phyloP scores from a whole-genome alignment of 1,140 invertebrate species.

The Propsilocerus akamusi region DNA sequence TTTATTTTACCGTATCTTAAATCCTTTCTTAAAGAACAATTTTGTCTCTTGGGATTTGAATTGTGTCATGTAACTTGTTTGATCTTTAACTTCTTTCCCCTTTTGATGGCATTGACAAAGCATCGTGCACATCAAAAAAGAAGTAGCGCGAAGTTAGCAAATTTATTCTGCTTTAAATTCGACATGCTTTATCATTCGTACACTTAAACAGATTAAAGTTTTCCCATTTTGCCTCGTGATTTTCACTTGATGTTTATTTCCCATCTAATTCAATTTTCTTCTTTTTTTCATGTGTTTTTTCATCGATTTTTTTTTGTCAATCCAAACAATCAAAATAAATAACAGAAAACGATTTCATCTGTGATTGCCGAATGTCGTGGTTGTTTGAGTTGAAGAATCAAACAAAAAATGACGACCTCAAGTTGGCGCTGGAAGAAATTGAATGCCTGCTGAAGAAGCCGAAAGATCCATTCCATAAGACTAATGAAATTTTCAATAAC shows the following conservation, averaged over 20 bases:
- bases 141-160: no score
- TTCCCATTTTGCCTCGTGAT: no score
- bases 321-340: neutral
- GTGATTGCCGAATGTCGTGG: conserved; percentile 60
- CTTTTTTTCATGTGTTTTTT: conserved; percentile 13
- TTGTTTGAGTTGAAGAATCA: conserved; percentile 51
- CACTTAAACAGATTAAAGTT: no score
- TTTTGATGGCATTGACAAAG: no score
- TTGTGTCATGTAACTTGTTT: no score
- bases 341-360: conserved; percentile 57
- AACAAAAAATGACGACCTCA: conserved; percentile 44
- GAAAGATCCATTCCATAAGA: conserved; percentile 10
- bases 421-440: conserved; percentile 40
- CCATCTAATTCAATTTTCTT: conserved; percentile 12
- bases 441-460: conserved; percentile 40
- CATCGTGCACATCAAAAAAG: no score
- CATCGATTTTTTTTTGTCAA: neutral
- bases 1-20: no score
- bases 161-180: no score
- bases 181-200: no score
- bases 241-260: conserved; percentile 20
- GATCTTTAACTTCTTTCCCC: no score
- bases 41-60: no score
- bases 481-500: conserved; percentile 6
- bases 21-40: no score